These are phyloP conservation scores for Helicoverpa assulta DNA, from an alignment of 2,888 invertebrate species.

Conservation along the genomic window DNA sequence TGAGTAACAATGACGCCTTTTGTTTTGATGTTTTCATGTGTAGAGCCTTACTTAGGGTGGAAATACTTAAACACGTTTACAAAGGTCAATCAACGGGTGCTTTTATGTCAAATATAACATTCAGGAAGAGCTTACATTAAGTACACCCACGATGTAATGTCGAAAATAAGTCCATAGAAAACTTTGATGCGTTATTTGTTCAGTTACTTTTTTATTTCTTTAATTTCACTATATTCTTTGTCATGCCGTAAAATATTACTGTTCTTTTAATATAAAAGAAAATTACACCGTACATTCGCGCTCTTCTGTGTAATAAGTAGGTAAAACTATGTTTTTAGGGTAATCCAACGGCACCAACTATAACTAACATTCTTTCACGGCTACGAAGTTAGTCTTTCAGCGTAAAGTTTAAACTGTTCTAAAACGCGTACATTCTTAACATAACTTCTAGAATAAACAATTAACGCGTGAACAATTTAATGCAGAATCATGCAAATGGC, in stretches of 20 bases:
- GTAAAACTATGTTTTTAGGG: not conserved
- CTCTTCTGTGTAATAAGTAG: not conserved
- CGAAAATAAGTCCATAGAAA: constrained; percentile 51
- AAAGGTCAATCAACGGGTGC: constrained; percentile 14
- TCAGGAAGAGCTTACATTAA: constrained; percentile 26
- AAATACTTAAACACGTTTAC: constrained; percentile 36
- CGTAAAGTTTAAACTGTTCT: constrained; percentile 17
- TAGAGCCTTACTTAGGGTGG: constrained; percentile 9
- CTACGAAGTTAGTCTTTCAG: constrained; percentile 13
- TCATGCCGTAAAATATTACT: not conserved
- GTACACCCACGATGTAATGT: constrained; percentile 21
- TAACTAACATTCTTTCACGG: not conserved
- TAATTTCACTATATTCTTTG: constrained; percentile 1
- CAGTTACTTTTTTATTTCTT: constrained; percentile 18
- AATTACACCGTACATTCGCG: too few species aligned
- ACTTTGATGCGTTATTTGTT: constrained; percentile 24
- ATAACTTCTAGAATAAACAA: constrained; percentile 51
- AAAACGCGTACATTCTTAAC: constrained; percentile 27
- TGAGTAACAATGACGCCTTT: constrained; percentile 58
- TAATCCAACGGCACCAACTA: not conserved
- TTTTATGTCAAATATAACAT: constrained; percentile 35
- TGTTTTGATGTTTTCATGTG: constrained; percentile 45
- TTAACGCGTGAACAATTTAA: constrained; percentile 49
- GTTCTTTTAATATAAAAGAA: too few species aligned
- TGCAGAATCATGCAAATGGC: constrained; percentile 54